These are phyloP conservation scores for Drosophila fuyamai DNA, from an alignment of 1,140 invertebrate species.

Conservation along the genomic window DNA sequence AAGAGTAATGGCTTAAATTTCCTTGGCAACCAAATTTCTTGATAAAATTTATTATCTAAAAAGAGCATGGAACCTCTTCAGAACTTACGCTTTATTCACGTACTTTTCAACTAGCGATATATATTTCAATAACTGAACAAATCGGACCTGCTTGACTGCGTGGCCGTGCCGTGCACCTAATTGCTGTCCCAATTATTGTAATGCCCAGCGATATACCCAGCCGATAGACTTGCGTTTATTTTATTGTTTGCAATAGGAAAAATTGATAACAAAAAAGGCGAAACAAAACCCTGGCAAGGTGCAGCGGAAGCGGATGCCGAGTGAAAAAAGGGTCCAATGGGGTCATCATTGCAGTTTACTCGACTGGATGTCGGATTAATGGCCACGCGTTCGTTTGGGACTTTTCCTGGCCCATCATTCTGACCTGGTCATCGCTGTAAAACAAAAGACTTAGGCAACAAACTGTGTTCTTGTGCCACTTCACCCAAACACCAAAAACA, in stretches of 20 bases:
- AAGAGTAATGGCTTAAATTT: too few species aligned
- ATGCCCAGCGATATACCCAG: slow-evolving; percentile 36
- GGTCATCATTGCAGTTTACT: slow-evolving; percentile 56
- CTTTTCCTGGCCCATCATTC: slow-evolving; percentile 25
- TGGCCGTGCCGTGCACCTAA: slow-evolving; percentile 63
- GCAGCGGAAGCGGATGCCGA: slow-evolving; percentile 69
- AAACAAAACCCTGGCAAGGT: slow-evolving; percentile 59
- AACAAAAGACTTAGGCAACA: slow-evolving; percentile 79
- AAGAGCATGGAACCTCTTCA: too few species aligned
- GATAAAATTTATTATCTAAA: too few species aligned
- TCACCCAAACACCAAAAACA: slow-evolving; percentile 12
- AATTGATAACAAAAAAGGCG: slow-evolving; percentile 40
- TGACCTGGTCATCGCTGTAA: slow-evolving; percentile 42
- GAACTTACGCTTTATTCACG: not conserved
- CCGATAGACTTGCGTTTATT: slow-evolving; percentile 50
- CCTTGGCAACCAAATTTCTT: too few species aligned
- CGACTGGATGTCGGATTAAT: slow-evolving; percentile 54
- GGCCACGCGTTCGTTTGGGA: slow-evolving; percentile 51
- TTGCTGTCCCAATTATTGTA: slow-evolving; percentile 64
- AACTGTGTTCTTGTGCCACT: slow-evolving; percentile 52
- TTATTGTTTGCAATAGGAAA: slow-evolving; percentile 46
- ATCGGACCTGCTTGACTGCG: slow-evolving; percentile 58
- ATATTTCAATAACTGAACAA: slow-evolving; percentile 32
- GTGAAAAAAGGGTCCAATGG: slow-evolving; percentile 39
- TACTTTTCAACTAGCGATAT: slow-evolving; percentile 14